Conservation (phyloP, 2,797 vertebrate species). For the Myiotriccus ornatus region DNA sequence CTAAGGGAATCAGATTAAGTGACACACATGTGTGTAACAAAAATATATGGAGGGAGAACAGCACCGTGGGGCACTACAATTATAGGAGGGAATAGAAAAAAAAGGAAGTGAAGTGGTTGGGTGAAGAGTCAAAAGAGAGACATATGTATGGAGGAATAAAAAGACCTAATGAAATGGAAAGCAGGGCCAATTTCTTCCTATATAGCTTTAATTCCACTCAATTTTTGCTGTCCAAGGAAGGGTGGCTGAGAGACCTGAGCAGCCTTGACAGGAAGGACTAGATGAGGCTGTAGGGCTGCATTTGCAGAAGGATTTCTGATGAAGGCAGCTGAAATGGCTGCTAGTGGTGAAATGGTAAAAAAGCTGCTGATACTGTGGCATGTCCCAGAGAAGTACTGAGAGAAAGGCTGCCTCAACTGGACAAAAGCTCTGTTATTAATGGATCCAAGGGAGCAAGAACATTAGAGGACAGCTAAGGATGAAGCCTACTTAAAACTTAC, state of each 20-base stretch:
- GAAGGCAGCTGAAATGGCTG: background rate
- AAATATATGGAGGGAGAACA: background rate
- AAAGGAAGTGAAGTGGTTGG: background rate
- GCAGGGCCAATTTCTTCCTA: background rate
- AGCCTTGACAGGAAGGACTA: background rate
- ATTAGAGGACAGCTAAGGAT: background rate
- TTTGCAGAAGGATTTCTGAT: background rate
- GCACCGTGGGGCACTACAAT: background rate
- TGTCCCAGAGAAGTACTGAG: background rate
- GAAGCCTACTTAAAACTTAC: background rate
- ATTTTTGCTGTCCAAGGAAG: background rate
- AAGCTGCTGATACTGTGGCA: background rate
- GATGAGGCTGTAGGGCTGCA: background rate
- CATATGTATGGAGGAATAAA: background rate
- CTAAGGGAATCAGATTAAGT: background rate
- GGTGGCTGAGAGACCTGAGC: background rate
- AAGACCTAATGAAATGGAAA: background rate
- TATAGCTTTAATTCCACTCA: rapidly evolving
- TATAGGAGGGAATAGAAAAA: background rate
- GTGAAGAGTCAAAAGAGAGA: background rate
- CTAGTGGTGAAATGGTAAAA: background rate
- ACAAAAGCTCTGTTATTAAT: background rate
- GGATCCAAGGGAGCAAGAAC: background rate
- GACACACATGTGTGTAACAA: background rate
- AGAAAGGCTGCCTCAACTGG: background rate